Evolutionary conservation across 2,888 invertebrate genomes (phyloP), one percentile per base, ranked within the genome.

Genomic region (Octonoba sinensis): DNA sequence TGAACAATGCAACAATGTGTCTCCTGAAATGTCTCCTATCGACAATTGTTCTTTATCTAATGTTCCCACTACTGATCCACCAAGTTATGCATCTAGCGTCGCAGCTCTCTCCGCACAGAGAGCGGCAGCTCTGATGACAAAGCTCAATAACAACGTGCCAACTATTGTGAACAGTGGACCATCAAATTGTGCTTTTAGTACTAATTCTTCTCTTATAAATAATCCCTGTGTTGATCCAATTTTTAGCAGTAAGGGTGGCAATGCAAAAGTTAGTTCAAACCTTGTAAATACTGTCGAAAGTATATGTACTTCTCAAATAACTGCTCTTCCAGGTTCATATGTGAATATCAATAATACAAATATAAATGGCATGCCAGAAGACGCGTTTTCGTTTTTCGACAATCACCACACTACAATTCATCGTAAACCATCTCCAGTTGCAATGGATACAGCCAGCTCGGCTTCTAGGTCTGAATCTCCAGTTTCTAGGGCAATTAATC

Each of bases 31-130:
- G 46, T 71, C 75, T 18, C 69, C 66, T 22, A 27, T 71, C 16
- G 76, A 82, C 27, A 82, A 66, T 27, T 62, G 70, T 44, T 51
- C 76, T 24, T 60, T 74, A 36, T 75, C 82, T 47, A 82, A 72
- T 62, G 86, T 87, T 54, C 88, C 88, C n/a, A 94, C 95, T 59
- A 94, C 94, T 54, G 96, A 96, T 87, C 96, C 96, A 0, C 96
- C 96, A 8, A 95, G 95, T 88, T 96, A 96, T 88, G 96, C 95
- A 16, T 95, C 94, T 87, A 95, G 95, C 62, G 95, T 97, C 93
- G 94, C 94, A 88, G 93, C 93, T 20, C 89, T 93, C 82, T 93
- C 93, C 12, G 93, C 92, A 67, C 88, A 90, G 64, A 76, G 84
- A 56, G 85, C 85, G 44, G 85, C 85, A 59, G 84, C 84, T 24